These are phyloP conservation scores for Lithosia quadra DNA, from an alignment of 2,888 invertebrate species.

Conservation along the genomic window DNA sequence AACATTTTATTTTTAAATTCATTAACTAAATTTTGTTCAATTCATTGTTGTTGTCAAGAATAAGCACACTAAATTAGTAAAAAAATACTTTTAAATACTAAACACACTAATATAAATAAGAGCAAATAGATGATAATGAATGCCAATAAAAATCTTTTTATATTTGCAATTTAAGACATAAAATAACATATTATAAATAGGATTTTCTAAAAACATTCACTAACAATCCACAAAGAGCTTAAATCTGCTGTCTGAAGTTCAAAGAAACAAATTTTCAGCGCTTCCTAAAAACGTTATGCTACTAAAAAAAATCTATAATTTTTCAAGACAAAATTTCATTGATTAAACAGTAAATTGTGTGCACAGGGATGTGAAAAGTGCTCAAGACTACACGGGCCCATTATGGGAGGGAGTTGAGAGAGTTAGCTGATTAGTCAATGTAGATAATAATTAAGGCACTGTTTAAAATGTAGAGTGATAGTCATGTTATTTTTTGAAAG, in stretches of 20 bases:
- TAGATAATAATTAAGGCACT: slow-evolving; percentile 1
- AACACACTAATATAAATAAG: too few relatives aligned
- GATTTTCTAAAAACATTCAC: too few relatives aligned
- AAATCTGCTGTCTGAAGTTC: too few relatives aligned
- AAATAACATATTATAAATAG: too few relatives aligned
- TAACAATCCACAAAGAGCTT: too few relatives aligned
- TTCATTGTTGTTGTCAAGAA: neutral
- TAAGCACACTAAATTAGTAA: neutral
- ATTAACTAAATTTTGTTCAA: neutral
- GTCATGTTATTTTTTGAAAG: neutral
- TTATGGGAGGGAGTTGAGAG: neutral
- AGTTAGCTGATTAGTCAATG: neutral
- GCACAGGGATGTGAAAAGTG: neutral
- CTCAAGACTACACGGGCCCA: neutral
- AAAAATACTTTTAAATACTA: too few relatives aligned
- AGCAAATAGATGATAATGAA: too few relatives aligned
- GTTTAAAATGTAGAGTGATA: neutral
- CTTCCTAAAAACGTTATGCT: too few relatives aligned
- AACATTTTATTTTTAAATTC: neutral
- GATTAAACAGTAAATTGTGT: neutral
- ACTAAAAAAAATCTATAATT: too few relatives aligned
- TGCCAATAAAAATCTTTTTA: too few relatives aligned
- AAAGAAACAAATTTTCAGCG: neutral
- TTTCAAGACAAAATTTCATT: neutral
- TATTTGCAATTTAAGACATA: too few relatives aligned